Evolutionary conservation across 2,113 vertebrate species (phyloP).

Genomic region (Pheucticus melanocephalus): DNA sequence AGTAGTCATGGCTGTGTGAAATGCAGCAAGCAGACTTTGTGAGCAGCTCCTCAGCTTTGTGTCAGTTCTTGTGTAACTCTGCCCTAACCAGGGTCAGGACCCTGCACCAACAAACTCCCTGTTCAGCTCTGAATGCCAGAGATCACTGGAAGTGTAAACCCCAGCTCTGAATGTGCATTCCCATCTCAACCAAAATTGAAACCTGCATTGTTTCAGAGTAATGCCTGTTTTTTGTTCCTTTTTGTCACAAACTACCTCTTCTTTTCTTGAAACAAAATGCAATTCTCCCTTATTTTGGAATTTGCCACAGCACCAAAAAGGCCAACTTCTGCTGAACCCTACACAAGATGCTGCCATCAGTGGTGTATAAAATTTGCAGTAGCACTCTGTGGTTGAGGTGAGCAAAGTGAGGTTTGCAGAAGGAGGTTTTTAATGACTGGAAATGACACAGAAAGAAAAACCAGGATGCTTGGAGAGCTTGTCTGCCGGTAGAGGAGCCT

Average conservation of each 20-base stretch:
- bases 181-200: neutral
- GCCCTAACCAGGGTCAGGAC: neutral
- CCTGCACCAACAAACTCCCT: neutral
- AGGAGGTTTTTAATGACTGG: neutral
- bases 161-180: neutral
- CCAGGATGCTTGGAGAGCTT: neutral
- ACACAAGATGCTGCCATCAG: neutral
- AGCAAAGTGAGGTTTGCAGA: neutral
- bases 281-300: neutral
- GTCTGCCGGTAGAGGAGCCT: neutral
- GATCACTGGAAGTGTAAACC: neutral
- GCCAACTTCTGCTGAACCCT: neutral
- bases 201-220: neutral
- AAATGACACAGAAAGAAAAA: neutral
- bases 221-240: neutral
- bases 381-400: neutral
- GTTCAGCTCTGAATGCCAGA: neutral
- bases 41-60: neutral
- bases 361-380: neutral
- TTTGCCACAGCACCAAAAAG: neutral
- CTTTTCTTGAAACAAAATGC: neutral
- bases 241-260: neutral
- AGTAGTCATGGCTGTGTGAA: neutral
- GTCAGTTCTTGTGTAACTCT: neutral
- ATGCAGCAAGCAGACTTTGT: neutral